These are phyloP conservation scores for Schlechtendalia chinensis DNA, from an alignment of 1,140 invertebrate species.

Conservation along the genomic window DNA sequence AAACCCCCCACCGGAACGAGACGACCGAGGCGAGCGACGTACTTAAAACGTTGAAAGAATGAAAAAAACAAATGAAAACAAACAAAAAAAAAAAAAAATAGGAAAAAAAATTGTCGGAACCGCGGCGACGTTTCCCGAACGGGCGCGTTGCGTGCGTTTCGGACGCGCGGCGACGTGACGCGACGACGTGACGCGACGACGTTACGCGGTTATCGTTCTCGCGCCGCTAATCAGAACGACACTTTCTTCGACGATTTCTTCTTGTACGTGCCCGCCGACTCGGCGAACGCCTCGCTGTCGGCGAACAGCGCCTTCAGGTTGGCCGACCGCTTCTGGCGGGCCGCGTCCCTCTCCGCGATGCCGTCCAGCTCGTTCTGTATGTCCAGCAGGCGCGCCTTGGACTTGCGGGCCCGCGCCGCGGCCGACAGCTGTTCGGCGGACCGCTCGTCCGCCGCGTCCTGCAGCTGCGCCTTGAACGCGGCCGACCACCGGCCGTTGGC, in stretches of 20 bases:
- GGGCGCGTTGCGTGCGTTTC: no score
- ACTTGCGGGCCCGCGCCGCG: constrained; percentile 56
- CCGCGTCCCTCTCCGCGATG: constrained; percentile 60
- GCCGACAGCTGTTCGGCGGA: constrained; percentile 54
- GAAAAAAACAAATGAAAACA: no score
- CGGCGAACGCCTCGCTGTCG: constrained; percentile 56
- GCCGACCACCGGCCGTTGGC: constrained; percentile 60
- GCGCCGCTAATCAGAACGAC: constrained; percentile 1
- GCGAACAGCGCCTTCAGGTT: constrained; percentile 61
- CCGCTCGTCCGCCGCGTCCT: constrained; percentile 50
- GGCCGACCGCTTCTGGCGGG: constrained; percentile 62
- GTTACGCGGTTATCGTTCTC: no score
- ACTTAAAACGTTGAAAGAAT: no score
- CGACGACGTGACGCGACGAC: no score
- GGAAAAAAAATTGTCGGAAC: no score
- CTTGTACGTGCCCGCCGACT: constrained; percentile 51
- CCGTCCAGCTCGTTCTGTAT: constrained; percentile 65
- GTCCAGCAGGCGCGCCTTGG: constrained; percentile 61
- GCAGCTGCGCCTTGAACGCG: constrained; percentile 56
- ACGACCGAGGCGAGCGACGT: no score
- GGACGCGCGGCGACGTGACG: no score
- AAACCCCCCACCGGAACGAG: no score
- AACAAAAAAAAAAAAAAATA: no score
- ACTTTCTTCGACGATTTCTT: constrained; percentile 52
- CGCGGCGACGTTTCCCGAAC: no score